phyloP scores from a whole-genome alignment of 2,797 vertebrate species.

The Eulemur rubriventer region DNA sequence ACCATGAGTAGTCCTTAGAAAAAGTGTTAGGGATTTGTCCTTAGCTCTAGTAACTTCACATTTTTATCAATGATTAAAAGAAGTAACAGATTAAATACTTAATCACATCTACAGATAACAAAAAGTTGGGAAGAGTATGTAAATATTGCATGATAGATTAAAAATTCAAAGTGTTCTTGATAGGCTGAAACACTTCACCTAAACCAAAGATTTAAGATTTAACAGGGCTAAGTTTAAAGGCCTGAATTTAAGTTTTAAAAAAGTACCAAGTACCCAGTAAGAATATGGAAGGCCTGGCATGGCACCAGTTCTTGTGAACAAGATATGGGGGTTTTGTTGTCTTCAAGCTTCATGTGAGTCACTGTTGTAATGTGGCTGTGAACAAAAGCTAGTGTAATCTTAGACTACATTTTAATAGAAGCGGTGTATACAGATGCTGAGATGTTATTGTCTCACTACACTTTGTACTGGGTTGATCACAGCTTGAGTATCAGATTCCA shows the following conservation, averaged over 20 bases:
- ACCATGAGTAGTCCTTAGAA: background rate
- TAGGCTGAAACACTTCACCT: background rate
- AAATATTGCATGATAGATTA: background rate
- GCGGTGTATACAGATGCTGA: background rate
- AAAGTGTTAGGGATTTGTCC: background rate
- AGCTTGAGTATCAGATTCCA: slow-evolving; percentile 19
- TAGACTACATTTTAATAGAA: background rate
- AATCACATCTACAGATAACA: background rate
- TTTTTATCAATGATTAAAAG: background rate
- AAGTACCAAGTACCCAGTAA: background rate
- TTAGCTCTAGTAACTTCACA: background rate
- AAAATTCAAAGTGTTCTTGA: background rate
- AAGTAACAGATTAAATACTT: background rate
- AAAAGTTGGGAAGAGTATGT: background rate
- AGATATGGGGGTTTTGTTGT: background rate
- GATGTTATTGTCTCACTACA: background rate
- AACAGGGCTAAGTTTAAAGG: background rate
- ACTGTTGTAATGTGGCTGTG: background rate
- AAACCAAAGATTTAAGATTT: background rate
- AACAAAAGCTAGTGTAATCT: slow-evolving; percentile 13
- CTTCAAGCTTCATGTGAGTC: background rate
- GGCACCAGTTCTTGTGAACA: background rate
- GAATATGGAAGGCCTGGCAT: background rate
- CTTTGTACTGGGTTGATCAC: background rate
- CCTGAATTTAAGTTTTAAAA: background rate